Conservation (phyloP, 1,140 invertebrate species). For the Pachyrhynchus sulphureomaculatus region DNA sequence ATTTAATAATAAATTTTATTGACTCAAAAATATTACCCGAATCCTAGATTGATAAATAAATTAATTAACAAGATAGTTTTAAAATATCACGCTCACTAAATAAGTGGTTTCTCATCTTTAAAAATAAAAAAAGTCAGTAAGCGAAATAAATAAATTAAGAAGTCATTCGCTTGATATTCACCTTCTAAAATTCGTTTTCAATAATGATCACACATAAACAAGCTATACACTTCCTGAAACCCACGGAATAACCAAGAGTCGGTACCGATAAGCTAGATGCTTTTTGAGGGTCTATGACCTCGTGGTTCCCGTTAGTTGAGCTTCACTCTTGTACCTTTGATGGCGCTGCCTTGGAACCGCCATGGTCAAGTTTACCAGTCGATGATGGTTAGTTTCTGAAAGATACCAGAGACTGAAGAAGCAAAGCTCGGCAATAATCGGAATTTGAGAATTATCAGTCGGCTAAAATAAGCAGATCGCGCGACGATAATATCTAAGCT, state of each 20-base stretch:
- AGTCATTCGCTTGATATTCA: not conserved
- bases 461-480: not conserved
- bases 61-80: too few species aligned
- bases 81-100: not conserved
- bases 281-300: conserved; percentile 51
- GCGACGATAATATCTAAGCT: not conserved
- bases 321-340: conserved; percentile 44
- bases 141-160: not conserved
- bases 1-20: too few species aligned
- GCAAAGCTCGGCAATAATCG: conserved; percentile 25
- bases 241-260: conserved; percentile 13
- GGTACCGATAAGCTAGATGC: conserved; percentile 6
- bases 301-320: conserved; percentile 45
- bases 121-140: not conserved
- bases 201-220: conserved; percentile 4
- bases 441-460: not conserved
- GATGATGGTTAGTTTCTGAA: conserved; percentile 48
- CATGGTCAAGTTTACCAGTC: conserved; percentile 52
- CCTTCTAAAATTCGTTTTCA: conserved; percentile 10
- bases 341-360: conserved; percentile 43
- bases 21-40: too few species aligned
- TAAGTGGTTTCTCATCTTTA: not conserved
- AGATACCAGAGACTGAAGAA: conserved; percentile 40
- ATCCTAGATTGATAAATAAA: too few species aligned
- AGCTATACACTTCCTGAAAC: conserved; percentile 18